Percentiles rank a stretch among this genome's conserved stretches.
Conservation (phyloP, 2,888 invertebrate genomes). For the Ornithoptera alexandrae region DNA sequence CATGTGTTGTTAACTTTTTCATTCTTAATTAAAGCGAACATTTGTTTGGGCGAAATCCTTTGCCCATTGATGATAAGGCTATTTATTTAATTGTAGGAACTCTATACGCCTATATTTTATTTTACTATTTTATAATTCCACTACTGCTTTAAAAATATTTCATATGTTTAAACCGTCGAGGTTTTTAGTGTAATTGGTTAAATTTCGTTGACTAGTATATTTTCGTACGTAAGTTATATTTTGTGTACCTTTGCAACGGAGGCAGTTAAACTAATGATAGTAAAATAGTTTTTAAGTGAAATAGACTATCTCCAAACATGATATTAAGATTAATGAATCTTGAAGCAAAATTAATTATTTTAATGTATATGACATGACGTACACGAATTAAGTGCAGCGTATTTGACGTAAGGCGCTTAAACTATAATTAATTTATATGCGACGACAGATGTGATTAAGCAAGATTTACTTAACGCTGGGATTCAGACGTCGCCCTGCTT, state of each 20-base stretch:
- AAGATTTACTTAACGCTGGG: constrained; percentile 45
- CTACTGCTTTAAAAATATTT: background rate
- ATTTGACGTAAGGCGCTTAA: constrained; percentile 46
- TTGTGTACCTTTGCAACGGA: background rate
- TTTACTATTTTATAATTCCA: background rate
- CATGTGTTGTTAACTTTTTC: constrained; percentile 15
- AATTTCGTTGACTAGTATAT: no score
- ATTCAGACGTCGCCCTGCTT: constrained; percentile 37
- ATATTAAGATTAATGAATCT: background rate
- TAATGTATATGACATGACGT: background rate
- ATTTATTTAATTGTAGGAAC: constrained; percentile 23
- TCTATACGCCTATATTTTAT: constrained; percentile 5
- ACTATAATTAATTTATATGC: constrained; percentile 30
- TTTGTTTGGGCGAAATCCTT: constrained; percentile 13
- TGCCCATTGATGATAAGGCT: constrained; percentile 15
- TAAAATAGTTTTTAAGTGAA: background rate
- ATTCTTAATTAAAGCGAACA: constrained; percentile 21
- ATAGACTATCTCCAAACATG: background rate
- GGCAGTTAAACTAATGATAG: no score
- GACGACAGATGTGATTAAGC: constrained; percentile 52
- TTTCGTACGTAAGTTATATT: no score
- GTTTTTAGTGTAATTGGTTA: background rate
- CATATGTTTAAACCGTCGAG: background rate
- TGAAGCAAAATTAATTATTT: constrained; percentile 9
- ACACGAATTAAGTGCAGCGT: constrained; percentile 22